A percentile compares a stretch with the other conserved stretches of the same genome.
These are phyloP conservation scores for Sarcophilus harrisii DNA, from an alignment of 2,797 vertebrate genomes.

Conservation along the genomic window DNA sequence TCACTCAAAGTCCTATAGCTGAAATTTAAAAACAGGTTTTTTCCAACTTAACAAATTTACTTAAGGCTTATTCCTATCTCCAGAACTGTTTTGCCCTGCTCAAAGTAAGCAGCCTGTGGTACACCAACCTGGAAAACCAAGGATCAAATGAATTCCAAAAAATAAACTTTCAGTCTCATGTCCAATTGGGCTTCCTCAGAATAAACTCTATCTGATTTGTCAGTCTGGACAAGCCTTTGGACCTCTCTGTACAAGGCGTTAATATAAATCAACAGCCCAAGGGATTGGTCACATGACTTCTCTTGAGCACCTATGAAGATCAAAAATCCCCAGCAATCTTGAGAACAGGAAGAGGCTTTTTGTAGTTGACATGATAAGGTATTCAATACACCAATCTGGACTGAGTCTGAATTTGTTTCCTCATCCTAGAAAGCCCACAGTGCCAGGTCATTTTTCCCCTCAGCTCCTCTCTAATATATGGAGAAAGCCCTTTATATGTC, in stretches of 20 bases:
- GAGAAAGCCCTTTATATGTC: not conserved
- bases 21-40: not conserved
- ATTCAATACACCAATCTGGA: not conserved
- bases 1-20: not conserved
- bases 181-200: too few relatives aligned
- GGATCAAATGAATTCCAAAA: not conserved
- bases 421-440: not conserved
- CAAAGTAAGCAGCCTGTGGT: not conserved
- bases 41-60: not conserved
- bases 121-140: not conserved
- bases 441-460: not conserved
- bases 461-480: not conserved
- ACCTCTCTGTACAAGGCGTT: not conserved
- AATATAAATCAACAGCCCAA: not conserved
- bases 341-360: slow-evolving; percentile 13
- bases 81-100: not conserved
- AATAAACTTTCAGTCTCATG: not conserved
- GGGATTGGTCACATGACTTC: not conserved
- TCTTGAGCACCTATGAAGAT: not conserved
- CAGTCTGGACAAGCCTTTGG: not conserved
- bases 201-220: not conserved
- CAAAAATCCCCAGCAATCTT: not conserved
- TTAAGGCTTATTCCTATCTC: not conserved
- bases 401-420: not conserved
- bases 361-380: too few relatives aligned